Evolutionary conservation across 2,888 invertebrate genomes (phyloP).

Genomic region (Lissocephala sabroskyi): DNA sequence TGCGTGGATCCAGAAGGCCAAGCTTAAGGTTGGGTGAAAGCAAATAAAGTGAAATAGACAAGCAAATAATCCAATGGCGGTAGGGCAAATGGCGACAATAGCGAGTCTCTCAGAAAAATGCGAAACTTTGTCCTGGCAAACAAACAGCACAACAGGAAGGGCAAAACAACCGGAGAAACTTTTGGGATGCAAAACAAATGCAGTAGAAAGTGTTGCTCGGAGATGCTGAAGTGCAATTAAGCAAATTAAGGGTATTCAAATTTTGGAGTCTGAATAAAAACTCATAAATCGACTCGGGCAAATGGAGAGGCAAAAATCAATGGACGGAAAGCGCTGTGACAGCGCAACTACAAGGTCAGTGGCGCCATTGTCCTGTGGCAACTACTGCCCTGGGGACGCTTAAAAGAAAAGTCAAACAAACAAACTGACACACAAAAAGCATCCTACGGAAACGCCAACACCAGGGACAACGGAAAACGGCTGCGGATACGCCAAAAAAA

Average conservation of each 20-base stretch:
- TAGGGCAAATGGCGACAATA: not conserved
- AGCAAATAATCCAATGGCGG: slow-evolving; percentile 14
- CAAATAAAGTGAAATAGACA: slow-evolving; percentile 17
- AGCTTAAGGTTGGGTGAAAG: not conserved
- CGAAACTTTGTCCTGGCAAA: slow-evolving; percentile 19
- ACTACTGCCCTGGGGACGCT: not conserved
- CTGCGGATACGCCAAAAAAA: slow-evolving; percentile 3
- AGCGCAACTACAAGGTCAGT: slow-evolving; percentile 30
- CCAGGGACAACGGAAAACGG: not conserved
- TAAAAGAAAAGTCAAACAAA: not conserved
- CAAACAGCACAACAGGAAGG: slow-evolving; percentile 5
- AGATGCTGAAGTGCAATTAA: not conserved
- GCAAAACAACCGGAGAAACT: not conserved
- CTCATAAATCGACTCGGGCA: slow-evolving; percentile 38
- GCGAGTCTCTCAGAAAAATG: slow-evolving; percentile 7
- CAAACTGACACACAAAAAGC: not conserved
- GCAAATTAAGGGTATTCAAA: not conserved
- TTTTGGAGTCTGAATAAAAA: not conserved
- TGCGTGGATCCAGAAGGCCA: slow-evolving; percentile 3
- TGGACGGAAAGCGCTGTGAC: slow-evolving; percentile 31
- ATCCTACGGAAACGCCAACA: slow-evolving; percentile 2
- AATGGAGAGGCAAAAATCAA: slow-evolving; percentile 33
- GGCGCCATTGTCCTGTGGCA: slow-evolving; percentile 21
- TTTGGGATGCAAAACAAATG: slow-evolving; percentile 5
- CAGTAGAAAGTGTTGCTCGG: slow-evolving; percentile 4